Base-by-base conservation (phyloP, 2,113 vertebrate genomes). In the Chionis minor region DNA sequence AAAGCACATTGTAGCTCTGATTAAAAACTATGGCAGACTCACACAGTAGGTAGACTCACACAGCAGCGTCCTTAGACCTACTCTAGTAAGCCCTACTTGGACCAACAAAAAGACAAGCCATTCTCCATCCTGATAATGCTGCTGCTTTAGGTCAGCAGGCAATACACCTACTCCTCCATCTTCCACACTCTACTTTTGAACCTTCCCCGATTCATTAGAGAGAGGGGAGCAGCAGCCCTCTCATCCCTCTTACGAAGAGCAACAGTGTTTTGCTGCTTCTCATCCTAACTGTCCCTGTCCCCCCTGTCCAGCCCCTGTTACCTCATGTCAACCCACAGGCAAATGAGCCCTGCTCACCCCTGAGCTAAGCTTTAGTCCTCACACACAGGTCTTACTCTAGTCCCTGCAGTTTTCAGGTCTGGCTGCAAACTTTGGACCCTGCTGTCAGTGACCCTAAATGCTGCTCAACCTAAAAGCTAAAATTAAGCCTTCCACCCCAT, bases 271-370 rank as follows among this genome's bases (percentile, higher is more conserved):
- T 38, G 3, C 11, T 55, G 12, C 28, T 81, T 73, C 20, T 79
- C 4, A 0, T 33, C 40, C 35, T 44, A 42, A 8, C 8, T 58
- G 2, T 16, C 23, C 6, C 0, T 24, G 12, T 24, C 38, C 4
- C n/a, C 44, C 10, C 42, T 67, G 51, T 10, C 51, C 61, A 88
- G 26, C 17, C 28, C 54, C 19, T 61, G 12, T 23, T 27, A 30
- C 51, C 33, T 81, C 19, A 28, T 1, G 2, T 21, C 58, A 38
- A 8, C 17, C 23, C 26, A 5, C 0, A 65, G 55, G 27, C 11
- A 59, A 85, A 74, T 8, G 28, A 66, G 32, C 35, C 18, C 45
- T 47, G 4, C 42, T 92, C 22, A 51, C 12, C 32, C 14, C n/a
- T 27, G 13, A 67, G 28, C 18, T 59, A 30, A 74, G 5, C 15